A percentile compares a stretch with the other conserved stretches of the same genome.
phyloP scores from a whole-genome alignment of 2,797 vertebrate genomes.

The Ctenosaura bakeri region DNA sequence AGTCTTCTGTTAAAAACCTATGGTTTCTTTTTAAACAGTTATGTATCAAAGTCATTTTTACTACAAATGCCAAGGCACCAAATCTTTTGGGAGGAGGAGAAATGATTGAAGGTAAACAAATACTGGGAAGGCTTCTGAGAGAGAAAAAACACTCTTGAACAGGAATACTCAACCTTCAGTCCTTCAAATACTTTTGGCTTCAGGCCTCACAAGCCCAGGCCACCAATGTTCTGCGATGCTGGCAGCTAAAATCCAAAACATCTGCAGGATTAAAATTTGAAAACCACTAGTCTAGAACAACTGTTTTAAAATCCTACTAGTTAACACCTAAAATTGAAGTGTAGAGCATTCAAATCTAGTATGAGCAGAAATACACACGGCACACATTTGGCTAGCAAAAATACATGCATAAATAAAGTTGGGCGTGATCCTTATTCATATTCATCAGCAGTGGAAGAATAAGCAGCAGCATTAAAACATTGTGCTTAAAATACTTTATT shows the following conservation, averaged over 20 bases:
- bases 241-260: too few species aligned
- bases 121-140: neutral
- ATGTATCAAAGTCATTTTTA: slow-evolving; percentile 33
- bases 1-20: slow-evolving; percentile 17
- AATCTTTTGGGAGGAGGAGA: neutral
- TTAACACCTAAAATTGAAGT: neutral
- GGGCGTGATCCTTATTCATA: neutral
- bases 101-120: neutral
- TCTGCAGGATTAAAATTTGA: too few species aligned
- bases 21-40: neutral
- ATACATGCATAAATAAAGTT: neutral
- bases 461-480: neutral
- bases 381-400: neutral
- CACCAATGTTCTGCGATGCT: too few species aligned
- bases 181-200: too few species aligned
- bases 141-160: neutral
- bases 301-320: neutral
- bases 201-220: too few species aligned
- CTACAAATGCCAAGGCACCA: neutral
- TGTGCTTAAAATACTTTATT: slow-evolving; percentile 8
- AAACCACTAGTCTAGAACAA: too few species aligned
- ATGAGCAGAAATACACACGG: neutral
- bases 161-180: neutral
- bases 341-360: neutral
- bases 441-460: neutral